These are phyloP conservation scores for Stegophylla sp. DNA, from an alignment of 2,888 invertebrate genomes.

Conservation along the genomic window DNA sequence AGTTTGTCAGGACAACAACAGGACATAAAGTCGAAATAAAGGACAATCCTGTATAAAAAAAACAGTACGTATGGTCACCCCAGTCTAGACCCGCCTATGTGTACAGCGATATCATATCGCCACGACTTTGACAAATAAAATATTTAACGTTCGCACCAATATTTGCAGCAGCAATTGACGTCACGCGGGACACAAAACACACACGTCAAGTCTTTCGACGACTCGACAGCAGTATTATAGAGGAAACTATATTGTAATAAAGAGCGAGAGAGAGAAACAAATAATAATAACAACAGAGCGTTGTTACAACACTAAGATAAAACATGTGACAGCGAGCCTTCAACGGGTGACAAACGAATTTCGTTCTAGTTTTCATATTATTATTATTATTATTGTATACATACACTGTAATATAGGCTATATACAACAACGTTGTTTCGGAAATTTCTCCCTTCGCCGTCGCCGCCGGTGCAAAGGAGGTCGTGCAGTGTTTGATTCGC, in stretches of 20 bases:
- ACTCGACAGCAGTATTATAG: no score
- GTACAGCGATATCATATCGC: not conserved
- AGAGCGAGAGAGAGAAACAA: no score
- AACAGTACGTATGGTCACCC: no score
- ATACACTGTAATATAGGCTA: conserved; percentile 20
- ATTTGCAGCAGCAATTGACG: not conserved
- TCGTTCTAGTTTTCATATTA: conserved; percentile 54
- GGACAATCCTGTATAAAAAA: no score
- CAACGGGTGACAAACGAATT: conserved; percentile 50
- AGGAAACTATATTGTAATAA: no score
- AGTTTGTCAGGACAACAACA: no score
- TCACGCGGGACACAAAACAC: no score
- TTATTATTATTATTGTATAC: no score
- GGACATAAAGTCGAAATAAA: no score
- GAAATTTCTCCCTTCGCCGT: conserved; percentile 19
- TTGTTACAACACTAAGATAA: not conserved
- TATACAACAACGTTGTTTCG: conserved; percentile 45
- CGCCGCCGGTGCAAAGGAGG: not conserved
- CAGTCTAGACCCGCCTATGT: no score
- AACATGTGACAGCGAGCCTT: conserved; percentile 46
- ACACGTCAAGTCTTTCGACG: no score
- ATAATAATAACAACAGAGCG: no score
- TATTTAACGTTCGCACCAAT: not conserved
- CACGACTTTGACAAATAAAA: conserved; percentile 7
- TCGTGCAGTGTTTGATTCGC: not conserved